phyloP scores from a whole-genome alignment of 2,888 invertebrate genomes.

The Trissolcus brochymenae region DNA sequence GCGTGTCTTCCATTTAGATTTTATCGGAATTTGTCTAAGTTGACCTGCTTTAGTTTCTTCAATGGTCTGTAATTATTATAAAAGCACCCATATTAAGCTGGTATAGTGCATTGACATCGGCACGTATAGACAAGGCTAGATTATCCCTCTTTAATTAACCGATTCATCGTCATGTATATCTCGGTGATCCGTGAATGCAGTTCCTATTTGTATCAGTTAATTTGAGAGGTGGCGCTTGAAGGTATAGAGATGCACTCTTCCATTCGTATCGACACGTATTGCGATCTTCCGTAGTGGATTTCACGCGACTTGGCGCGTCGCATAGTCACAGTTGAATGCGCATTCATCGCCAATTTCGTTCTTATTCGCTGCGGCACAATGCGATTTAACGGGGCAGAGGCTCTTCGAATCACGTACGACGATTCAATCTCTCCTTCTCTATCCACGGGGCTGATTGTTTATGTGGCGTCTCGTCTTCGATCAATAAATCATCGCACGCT shows the following conservation, averaged over 20 bases:
- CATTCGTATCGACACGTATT: constrained; percentile 61
- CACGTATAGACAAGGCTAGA: constrained; percentile 41
- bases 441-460: constrained; percentile 44
- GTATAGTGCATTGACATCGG: constrained; percentile 23
- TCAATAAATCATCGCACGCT: constrained; percentile 37
- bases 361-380: constrained; percentile 43
- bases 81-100: constrained; percentile 16
- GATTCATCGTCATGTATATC: constrained; percentile 46
- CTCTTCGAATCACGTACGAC: constrained; percentile 38
- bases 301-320: constrained; percentile 56
- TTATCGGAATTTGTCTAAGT: no score
- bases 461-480: constrained; percentile 29
- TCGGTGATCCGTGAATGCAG: constrained; percentile 33
- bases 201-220: constrained; percentile 39
- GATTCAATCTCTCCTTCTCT: constrained; percentile 24
- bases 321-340: constrained; percentile 62
- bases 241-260: constrained; percentile 22
- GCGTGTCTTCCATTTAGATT: no score
- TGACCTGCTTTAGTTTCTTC: constrained; percentile 14
- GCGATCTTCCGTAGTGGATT: constrained; percentile 60
- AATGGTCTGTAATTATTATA: constrained; percentile 46
- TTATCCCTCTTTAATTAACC: constrained; percentile 53
- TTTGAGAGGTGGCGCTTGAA: constrained; percentile 28
- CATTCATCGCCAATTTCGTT: constrained; percentile 67
- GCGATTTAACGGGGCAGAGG: constrained; percentile 21